Conservation (phyloP, 2,797 vertebrate genomes). For the Cyclopterus lumpus region DNA sequence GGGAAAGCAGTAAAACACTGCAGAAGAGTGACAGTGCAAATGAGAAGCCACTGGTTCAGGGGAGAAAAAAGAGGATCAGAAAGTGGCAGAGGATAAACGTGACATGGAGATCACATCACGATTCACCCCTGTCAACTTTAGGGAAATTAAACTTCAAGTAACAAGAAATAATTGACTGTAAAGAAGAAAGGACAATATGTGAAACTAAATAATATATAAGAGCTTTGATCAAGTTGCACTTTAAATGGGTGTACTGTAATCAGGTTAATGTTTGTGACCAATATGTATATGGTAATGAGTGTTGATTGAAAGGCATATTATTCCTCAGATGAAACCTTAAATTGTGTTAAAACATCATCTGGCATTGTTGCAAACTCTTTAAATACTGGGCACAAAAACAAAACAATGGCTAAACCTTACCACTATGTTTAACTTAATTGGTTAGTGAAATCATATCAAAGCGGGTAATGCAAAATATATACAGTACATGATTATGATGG, state of each 20-base stretch:
- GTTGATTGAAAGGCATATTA: conserved; percentile 1
- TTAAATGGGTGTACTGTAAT: background rate
- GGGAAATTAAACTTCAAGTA: conserved; percentile 9
- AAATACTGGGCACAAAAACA: conserved; percentile 8
- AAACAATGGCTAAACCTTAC: background rate
- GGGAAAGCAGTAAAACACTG: conserved; percentile 78
- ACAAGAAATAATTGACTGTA: conserved; percentile 2
- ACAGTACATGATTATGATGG: background rate
- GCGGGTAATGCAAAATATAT: background rate
- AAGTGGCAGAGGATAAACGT: conserved; percentile 34
- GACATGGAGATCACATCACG: conserved; percentile 32
- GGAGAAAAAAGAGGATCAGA: conserved; percentile 34
- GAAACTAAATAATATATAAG: background rate
- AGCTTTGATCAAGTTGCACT: background rate
- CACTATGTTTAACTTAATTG: background rate
- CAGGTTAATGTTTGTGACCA: conserved; percentile 5
- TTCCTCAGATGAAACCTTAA: background rate
- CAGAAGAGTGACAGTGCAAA: conserved; percentile 74
- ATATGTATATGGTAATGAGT: conserved; percentile 1
- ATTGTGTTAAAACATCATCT: background rate
- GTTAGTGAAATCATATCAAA: background rate
- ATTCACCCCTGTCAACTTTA: conserved; percentile 20
- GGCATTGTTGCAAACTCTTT: conserved; percentile 11
- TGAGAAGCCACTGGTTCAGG: conserved; percentile 60
- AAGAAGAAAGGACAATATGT: background rate